Conservation (phyloP, 1,140 invertebrate genomes). For the Ostrea edulis region DNA sequence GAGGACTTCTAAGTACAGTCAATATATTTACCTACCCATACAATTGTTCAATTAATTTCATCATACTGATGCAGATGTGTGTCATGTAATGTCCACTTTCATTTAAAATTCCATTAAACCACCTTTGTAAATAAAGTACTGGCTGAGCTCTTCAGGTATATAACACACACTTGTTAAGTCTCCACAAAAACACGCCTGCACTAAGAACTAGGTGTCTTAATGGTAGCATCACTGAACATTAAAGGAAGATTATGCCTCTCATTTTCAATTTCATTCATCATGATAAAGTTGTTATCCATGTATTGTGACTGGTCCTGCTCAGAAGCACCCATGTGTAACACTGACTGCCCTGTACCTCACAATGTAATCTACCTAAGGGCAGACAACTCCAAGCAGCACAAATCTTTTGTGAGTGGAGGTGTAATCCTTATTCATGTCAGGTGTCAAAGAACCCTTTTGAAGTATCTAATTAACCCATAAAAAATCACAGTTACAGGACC, state of each 20-base stretch:
- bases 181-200: neutral
- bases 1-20: neutral
- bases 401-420: neutral
- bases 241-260: constrained; percentile 17
- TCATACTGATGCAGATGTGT: constrained; percentile 11
- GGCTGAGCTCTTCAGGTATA: neutral
- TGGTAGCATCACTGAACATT: neutral
- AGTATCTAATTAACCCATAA: constrained; percentile 11
- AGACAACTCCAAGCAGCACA: neutral
- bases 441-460: neutral
- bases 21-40: neutral
- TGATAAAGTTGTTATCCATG: constrained; percentile 17
- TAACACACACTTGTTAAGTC: neutral
- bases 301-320: neutral
- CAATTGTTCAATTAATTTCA: constrained; percentile 27
- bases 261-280: constrained; percentile 32
- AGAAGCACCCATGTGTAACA: neutral
- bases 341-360: neutral
- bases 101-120: constrained; percentile 7
- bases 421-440: neutral
- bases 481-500: neutral
- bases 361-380: neutral
- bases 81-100: neutral
- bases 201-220: neutral
- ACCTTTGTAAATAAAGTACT: neutral